Percentiles rank a stretch among this genome's conserved stretches.
These are phyloP conservation scores for Chrosomus eos DNA, from an alignment of 2,797 vertebrate species.

Conservation along the genomic window DNA sequence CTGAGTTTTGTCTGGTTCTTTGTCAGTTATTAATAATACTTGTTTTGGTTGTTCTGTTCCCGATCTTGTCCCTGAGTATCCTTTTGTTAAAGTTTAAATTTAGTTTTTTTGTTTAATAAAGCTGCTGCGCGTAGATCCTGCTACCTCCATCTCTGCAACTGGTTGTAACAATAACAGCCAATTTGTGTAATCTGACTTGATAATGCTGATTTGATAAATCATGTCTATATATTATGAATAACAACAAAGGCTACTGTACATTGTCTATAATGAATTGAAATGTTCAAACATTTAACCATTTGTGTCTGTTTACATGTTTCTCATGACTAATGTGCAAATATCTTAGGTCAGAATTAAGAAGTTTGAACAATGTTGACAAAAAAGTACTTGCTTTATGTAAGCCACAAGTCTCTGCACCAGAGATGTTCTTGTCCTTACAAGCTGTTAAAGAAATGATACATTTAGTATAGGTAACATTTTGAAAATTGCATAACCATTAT, in stretches of 20 bases:
- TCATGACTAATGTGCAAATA: too few species aligned
- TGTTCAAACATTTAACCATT: not conserved
- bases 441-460: constrained; percentile 71
- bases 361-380: not conserved
- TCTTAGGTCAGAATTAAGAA: not conserved
- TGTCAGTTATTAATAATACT: too few species aligned
- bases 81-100: too few species aligned
- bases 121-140: too few species aligned
- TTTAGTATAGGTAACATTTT: not conserved
- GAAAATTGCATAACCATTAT: not conserved
- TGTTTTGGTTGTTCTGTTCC: too few species aligned
- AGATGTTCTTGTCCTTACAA: constrained; percentile 88
- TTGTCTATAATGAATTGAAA: not conserved
- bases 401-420: constrained; percentile 75
- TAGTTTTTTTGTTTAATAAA: too few species aligned
- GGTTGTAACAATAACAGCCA: not conserved
- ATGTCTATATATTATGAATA: not conserved
- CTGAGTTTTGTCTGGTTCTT: too few species aligned
- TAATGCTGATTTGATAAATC: not conserved
- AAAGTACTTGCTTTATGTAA: constrained; percentile 81
- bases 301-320: not conserved
- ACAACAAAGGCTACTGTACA: not conserved
- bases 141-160: too few species aligned
- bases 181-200: not conserved
- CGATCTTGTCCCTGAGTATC: too few species aligned